Evolutionary conservation across 1,140 invertebrate species (phyloP).

Genomic region (Argopecten irradians): DNA sequence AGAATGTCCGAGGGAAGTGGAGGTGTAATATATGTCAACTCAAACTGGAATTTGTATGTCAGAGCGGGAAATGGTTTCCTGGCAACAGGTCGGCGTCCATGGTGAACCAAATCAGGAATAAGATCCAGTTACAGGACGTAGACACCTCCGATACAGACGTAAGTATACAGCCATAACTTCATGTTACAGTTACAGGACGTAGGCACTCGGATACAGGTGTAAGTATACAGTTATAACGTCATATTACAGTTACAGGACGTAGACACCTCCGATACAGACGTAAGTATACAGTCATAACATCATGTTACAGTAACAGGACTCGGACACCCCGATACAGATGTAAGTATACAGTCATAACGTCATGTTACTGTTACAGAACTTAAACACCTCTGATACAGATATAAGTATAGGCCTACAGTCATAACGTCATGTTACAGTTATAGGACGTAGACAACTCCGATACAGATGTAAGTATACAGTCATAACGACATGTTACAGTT

Average conservation of each 20-base stretch:
- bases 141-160: slow-evolving; percentile 49
- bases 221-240: no score
- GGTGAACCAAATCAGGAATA: slow-evolving; percentile 43
- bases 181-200: no score
- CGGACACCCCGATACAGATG: no score
- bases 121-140: slow-evolving; percentile 30
- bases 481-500: no score
- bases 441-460: no score
- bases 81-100: slow-evolving; percentile 45
- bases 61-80: slow-evolving; percentile 68
- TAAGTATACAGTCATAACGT: no score
- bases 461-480: no score
- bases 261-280: slow-evolving; percentile 47
- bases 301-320: no score
- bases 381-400: slow-evolving; percentile 45
- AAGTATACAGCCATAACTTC: no score
- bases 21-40: slow-evolving; percentile 65
- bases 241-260: slow-evolving; percentile 27
- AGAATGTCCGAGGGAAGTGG: slow-evolving; percentile 65
- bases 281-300: no score
- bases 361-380: slow-evolving; percentile 16
- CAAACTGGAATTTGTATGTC: slow-evolving; percentile 61
- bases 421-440: no score
- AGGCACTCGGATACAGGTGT: no score
- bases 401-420: slow-evolving; percentile 38